These are phyloP conservation scores for Bombus affinis DNA, from an alignment of 1,140 invertebrate genomes.

Conservation along the genomic window DNA sequence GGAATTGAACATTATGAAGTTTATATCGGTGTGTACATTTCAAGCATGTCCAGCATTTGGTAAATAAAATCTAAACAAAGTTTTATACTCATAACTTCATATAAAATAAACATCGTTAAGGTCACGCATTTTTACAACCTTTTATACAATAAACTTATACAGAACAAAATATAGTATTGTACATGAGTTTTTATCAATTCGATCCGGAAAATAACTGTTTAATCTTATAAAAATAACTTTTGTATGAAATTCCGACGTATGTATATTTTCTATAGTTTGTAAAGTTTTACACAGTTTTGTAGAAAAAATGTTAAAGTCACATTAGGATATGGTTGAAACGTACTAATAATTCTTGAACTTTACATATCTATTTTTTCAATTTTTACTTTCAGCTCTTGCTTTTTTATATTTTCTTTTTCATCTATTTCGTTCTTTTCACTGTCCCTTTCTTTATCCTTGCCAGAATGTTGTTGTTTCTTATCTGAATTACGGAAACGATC, in stretches of 20 bases:
- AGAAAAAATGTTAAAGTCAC: constrained; percentile 25
- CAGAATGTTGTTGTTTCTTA: constrained; percentile 75
- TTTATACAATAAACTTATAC: constrained; percentile 21
- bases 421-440: constrained; percentile 68
- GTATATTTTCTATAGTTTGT: background rate
- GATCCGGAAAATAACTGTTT: constrained; percentile 13
- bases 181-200: constrained; percentile 1
- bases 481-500: constrained; percentile 83
- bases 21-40: constrained; percentile 47
- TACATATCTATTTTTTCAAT: constrained; percentile 68
- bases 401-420: constrained; percentile 66
- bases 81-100: background rate
- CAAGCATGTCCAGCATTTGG: constrained; percentile 35
- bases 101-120: background rate
- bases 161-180: constrained; percentile 8
- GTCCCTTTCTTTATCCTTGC: constrained; percentile 74
- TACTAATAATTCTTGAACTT: constrained; percentile 52
- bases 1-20: constrained; percentile 53
- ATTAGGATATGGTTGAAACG: constrained; percentile 53
- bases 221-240: constrained; percentile 8
- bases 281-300: constrained; percentile 20
- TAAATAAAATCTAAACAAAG: background rate
- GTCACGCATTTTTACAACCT: constrained; percentile 25
- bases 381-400: constrained; percentile 71
- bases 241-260: constrained; percentile 10